Conservation (phyloP, 2,113 vertebrate species). For the Fulmarus glacialis region DNA sequence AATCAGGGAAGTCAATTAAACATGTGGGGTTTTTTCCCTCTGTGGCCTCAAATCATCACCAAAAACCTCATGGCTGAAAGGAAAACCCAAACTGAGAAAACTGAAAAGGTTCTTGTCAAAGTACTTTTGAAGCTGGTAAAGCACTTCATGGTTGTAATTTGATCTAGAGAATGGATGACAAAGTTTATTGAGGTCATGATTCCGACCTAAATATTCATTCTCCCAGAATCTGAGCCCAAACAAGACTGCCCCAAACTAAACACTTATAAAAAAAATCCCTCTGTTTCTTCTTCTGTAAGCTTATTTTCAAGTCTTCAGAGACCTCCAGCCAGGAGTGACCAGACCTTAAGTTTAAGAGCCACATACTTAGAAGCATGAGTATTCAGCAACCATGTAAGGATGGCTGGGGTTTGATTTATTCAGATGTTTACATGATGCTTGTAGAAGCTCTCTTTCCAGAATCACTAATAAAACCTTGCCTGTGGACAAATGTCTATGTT, state of each 20-base stretch:
- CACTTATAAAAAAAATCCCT: neutral
- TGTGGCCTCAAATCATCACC: neutral
- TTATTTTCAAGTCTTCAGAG: neutral
- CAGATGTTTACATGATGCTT: neutral
- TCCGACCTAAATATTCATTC: neutral
- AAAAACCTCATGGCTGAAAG: neutral
- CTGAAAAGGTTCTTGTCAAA: neutral
- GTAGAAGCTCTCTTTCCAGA: neutral
- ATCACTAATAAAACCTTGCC: neutral
- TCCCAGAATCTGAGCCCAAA: neutral
- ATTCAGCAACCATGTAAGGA: neutral
- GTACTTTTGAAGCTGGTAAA: neutral
- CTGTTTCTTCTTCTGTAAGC: neutral
- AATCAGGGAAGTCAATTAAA: neutral
- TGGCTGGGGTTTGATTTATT: neutral
- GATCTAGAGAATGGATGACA: neutral
- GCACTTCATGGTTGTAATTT: neutral
- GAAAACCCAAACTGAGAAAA: neutral
- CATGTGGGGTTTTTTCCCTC: neutral
- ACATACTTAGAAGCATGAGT: neutral
- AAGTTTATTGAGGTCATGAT: neutral
- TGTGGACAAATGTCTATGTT: rapidly evolving
- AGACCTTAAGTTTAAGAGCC: neutral
- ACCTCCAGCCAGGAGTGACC: neutral
- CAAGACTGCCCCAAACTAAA: neutral